Percentiles rank a stretch among this genome's conserved stretches.
phyloP scores from a whole-genome alignment of 2,113 vertebrate species.

The Brachyhypopomus occidentalis region DNA sequence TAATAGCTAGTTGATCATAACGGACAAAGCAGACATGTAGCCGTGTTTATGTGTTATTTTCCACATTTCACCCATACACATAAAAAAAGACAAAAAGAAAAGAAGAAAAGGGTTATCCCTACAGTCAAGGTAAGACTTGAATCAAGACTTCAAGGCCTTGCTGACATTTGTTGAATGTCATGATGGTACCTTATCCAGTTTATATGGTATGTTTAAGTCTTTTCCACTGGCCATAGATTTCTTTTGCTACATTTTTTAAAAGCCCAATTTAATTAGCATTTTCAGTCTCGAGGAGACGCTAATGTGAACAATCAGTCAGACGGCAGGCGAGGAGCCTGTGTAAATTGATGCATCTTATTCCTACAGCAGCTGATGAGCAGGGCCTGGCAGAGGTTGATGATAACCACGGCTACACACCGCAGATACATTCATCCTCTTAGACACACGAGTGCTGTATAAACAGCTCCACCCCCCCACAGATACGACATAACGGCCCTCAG shows the following conservation, averaged over 20 bases:
- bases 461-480: slow-evolving; percentile 1
- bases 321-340: slow-evolving; percentile 20
- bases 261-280: slow-evolving; percentile 12
- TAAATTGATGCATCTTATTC: slow-evolving; percentile 26
- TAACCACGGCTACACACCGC: slow-evolving; percentile 20
- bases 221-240: slow-evolving; percentile 3
- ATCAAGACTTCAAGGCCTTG: not conserved
- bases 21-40: too few relatives aligned
- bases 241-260: slow-evolving; percentile 21
- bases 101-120: too few relatives aligned
- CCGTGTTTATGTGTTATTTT: too few relatives aligned
- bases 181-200: not conserved
- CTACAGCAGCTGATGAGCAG: slow-evolving; percentile 32
- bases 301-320: slow-evolving; percentile 17
- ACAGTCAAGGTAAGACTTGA: not conserved
- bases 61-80: too few relatives aligned
- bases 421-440: slow-evolving; percentile 34
- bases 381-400: slow-evolving; percentile 40
- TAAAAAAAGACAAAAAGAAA: too few relatives aligned
- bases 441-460: slow-evolving; percentile 30
- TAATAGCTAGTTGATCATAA: too few relatives aligned
- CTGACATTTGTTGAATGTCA: not conserved
- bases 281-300: slow-evolving; percentile 19
- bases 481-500: slow-evolving; percentile 12
- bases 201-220: too few relatives aligned